These are phyloP conservation scores for Nipponacmea schrenckii DNA, from an alignment of 2,888 invertebrate species.

Conservation along the genomic window DNA sequence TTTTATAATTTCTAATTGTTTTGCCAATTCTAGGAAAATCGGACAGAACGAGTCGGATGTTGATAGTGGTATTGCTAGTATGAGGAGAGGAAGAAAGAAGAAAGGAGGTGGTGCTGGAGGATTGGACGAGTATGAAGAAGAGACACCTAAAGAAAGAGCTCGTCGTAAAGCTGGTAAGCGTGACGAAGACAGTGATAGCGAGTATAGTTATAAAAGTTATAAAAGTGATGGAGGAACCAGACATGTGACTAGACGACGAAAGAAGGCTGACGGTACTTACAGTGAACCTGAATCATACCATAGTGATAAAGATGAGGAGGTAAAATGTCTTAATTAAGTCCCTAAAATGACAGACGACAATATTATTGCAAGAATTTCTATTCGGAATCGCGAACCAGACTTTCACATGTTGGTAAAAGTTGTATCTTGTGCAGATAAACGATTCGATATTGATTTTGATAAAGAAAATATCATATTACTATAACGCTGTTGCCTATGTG, in stretches of 20 bases:
- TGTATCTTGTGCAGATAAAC: no score
- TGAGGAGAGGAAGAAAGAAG: slow-evolving; percentile 45
- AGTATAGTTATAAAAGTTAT: slow-evolving; percentile 63
- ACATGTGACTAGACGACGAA: slow-evolving; percentile 55
- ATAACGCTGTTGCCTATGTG: no score
- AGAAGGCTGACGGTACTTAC: slow-evolving; percentile 62
- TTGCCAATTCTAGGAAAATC: slow-evolving; percentile 34
- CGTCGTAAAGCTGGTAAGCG: slow-evolving; percentile 57
- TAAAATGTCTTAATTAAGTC: slow-evolving; percentile 39
- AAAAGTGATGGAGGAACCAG: slow-evolving; percentile 64
- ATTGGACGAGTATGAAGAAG: slow-evolving; percentile 36
- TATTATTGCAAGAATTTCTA: no score
- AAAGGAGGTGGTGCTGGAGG: slow-evolving; percentile 34
- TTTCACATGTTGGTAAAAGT: no score
- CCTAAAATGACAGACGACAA: background rate
- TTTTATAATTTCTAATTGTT: no score
- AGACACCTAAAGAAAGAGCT: slow-evolving; percentile 42
- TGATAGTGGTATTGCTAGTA: slow-evolving; percentile 53
- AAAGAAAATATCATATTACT: no score
- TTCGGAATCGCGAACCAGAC: no score
- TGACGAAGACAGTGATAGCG: slow-evolving; percentile 61
- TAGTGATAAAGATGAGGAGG: slow-evolving; percentile 56
- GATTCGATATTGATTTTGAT: no score
- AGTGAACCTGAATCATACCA: slow-evolving; percentile 61
- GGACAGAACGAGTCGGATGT: slow-evolving; percentile 51